Conservation (phyloP, 2,888 invertebrate species). For the Drosophila kokeensis region DNA sequence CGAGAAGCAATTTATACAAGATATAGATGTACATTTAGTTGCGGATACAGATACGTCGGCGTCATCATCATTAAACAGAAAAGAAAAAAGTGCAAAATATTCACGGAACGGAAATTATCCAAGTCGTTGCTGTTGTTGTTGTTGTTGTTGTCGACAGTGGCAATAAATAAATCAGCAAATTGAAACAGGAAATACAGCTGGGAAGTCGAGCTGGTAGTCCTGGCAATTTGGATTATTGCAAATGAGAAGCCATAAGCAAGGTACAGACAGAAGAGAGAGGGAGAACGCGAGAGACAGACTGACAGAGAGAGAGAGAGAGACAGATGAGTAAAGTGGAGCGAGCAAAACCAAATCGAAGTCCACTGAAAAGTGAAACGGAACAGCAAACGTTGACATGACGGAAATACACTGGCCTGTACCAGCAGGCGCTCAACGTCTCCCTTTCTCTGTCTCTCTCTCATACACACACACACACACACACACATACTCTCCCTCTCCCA, state of each 20-base stretch:
- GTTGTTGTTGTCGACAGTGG: conserved; percentile 39
- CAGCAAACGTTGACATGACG: conserved; percentile 58
- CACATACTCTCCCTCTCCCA: neutral
- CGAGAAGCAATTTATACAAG: neutral
- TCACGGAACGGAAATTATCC: conserved; percentile 50
- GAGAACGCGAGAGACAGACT: neutral
- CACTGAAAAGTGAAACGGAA: conserved; percentile 47
- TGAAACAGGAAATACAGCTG: conserved; percentile 76
- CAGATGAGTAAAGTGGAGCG: neutral
- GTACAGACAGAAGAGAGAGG: conserved; percentile 13
- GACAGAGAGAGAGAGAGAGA: neutral
- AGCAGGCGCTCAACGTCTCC: neutral
- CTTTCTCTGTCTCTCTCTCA: neutral
- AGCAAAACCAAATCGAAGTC: conserved; percentile 46
- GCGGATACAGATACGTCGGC: conserved; percentile 11
- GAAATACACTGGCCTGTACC: conserved; percentile 63
- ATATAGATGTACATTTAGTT: neutral
- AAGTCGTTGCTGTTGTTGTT: conserved; percentile 31
- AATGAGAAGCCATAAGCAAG: conserved; percentile 58
- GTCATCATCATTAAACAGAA: neutral
- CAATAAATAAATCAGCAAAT: conserved; percentile 76
- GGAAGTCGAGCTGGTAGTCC: conserved; percentile 60
- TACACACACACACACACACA: too few species aligned
- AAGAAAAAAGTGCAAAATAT: conserved; percentile 10
- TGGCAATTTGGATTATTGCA: conserved; percentile 76